Conservation (phyloP, 2,113 vertebrate species). For the Tyrannus savana region DNA sequence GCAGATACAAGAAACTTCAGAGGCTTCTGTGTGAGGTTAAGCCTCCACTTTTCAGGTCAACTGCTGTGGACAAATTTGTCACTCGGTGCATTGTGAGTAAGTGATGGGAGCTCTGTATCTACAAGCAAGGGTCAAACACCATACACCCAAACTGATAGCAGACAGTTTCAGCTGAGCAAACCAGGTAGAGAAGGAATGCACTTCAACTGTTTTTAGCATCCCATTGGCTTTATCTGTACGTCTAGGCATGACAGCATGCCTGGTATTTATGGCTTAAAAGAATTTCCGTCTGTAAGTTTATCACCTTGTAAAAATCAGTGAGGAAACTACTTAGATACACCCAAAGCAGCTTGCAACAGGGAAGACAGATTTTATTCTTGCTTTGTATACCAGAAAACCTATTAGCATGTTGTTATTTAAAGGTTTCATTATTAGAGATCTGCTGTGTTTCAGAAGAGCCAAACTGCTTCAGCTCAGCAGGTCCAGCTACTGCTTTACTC, state of each 20-base stretch:
- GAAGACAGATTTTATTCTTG: slow-evolving; percentile 36
- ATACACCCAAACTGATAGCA: neutral
- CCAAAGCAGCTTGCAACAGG: slow-evolving; percentile 47
- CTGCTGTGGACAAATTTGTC: slow-evolving; percentile 59
- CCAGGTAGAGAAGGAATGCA: slow-evolving; percentile 65
- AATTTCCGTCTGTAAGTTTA: slow-evolving; percentile 72
- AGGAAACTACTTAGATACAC: slow-evolving; percentile 44
- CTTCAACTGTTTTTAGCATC: slow-evolving; percentile 58
- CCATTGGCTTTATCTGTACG: slow-evolving; percentile 69
- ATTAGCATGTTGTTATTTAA: slow-evolving; percentile 39
- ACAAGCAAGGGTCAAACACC: slow-evolving; percentile 55
- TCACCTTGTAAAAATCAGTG: slow-evolving; percentile 68
- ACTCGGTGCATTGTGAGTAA: slow-evolving; percentile 6
- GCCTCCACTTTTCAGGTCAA: slow-evolving; percentile 55
- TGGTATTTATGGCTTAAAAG: slow-evolving; percentile 77
- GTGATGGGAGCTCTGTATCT: neutral
- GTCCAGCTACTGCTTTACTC: neutral
- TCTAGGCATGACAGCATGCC: slow-evolving; percentile 43
- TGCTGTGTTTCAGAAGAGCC: neutral
- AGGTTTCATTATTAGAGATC: slow-evolving; percentile 29
- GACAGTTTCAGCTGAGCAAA: slow-evolving; percentile 43
- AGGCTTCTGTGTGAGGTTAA: slow-evolving; percentile 52
- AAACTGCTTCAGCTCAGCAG: neutral
- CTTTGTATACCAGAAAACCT: neutral
- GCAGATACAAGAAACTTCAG: slow-evolving; percentile 66